Percentiles rank a stretch among this genome's conserved stretches.
Conservation (phyloP, 2,888 invertebrate genomes). For the Oasisia sp. region DNA sequence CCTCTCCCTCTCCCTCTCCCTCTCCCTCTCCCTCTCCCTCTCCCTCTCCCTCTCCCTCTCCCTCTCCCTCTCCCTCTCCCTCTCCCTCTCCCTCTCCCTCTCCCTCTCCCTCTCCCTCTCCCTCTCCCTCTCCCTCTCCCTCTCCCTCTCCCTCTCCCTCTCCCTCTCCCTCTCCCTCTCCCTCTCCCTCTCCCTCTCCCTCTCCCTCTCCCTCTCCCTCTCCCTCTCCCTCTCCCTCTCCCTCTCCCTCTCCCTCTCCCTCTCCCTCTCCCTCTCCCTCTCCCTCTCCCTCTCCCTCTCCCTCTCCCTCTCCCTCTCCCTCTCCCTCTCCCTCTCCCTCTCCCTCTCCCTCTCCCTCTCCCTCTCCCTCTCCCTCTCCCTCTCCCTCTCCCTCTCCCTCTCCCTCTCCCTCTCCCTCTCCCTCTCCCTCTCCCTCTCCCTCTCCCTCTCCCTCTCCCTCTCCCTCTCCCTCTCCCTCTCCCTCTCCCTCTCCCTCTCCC, state of each 20-base stretch:
- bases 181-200: constrained; percentile 18
- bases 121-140: constrained; percentile 18
- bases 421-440: constrained; percentile 18
- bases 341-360: constrained; percentile 20
- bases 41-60: constrained; percentile 20
- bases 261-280: constrained; percentile 18
- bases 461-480: constrained; percentile 20
- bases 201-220: constrained; percentile 20
- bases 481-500: background rate
- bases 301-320: constrained; percentile 17
- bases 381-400: constrained; percentile 18
- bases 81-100: constrained; percentile 8
- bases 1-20: constrained; percentile 18
- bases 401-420: constrained; percentile 18
- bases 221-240: constrained; percentile 13
- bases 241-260: background rate
- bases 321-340: constrained; percentile 20
- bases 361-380: constrained; percentile 18
- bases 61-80: background rate
- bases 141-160: constrained; percentile 14
- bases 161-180: constrained; percentile 20
- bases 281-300: constrained; percentile 20
- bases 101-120: constrained; percentile 13
- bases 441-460: constrained; percentile 20
- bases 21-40: constrained; percentile 20